Conservation (phyloP, 2,113 vertebrate species). For the Cebus imitator region DNA sequence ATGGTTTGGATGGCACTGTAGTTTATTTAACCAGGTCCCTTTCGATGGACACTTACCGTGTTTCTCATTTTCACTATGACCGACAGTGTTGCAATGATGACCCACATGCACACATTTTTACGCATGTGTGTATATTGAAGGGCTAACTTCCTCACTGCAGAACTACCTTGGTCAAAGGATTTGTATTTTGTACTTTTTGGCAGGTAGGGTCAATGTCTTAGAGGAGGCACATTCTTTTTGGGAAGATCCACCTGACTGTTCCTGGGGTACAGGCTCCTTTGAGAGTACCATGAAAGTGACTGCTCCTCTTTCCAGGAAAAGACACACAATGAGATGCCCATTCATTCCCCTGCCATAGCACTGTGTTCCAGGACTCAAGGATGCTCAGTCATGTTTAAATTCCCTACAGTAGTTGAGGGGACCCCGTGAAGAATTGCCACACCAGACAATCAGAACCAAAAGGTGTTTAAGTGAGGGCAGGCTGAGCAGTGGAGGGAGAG, state of each 20-base stretch:
- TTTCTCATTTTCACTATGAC: not conserved
- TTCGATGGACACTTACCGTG: not conserved
- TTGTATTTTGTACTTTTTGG: not conserved
- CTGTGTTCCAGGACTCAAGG: not conserved
- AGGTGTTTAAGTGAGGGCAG: not conserved
- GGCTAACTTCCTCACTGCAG: not conserved
- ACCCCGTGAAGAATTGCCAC: not conserved
- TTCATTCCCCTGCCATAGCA: not conserved
- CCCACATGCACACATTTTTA: not conserved
- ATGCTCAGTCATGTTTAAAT: not conserved
- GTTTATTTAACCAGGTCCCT: not conserved
- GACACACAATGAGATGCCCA: not conserved
- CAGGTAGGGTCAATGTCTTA: not conserved
- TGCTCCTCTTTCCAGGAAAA: not conserved
- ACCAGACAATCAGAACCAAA: not conserved
- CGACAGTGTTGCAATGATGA: not conserved
- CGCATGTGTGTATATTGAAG: not conserved
- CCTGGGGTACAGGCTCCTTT: not conserved
- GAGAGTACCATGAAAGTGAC: not conserved
- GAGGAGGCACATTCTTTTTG: not conserved
- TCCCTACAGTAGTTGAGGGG: not conserved
- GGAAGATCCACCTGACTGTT: not conserved
- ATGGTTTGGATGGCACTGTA: accelerated
- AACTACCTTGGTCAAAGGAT: not conserved
- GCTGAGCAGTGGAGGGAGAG: not conserved